These are phyloP conservation scores for Subacronicta megacephala DNA, from an alignment of 2,888 invertebrate species.

Conservation along the genomic window DNA sequence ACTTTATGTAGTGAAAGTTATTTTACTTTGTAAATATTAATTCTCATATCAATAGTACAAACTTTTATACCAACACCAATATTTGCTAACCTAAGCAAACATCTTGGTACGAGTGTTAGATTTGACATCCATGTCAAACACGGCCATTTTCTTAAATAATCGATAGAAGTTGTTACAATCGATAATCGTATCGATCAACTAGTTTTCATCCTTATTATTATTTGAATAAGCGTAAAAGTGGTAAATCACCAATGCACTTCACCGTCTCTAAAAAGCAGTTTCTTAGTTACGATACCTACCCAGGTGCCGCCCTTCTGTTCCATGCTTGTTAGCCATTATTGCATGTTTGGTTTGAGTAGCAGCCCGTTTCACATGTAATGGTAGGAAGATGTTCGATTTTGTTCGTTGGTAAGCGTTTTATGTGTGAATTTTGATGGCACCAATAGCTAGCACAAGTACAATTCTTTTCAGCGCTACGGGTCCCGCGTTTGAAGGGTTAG, in stretches of 20 bases:
- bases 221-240: background rate
- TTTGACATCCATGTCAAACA: conserved; percentile 28
- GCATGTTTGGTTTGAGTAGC: conserved; percentile 42
- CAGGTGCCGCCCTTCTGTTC: conserved; percentile 50
- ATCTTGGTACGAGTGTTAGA: conserved; percentile 2
- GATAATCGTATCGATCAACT: background rate
- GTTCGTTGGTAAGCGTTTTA: background rate
- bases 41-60: too few relatives aligned
- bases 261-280: conserved; percentile 22
- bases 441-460: too few relatives aligned
- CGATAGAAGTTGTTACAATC: conserved; percentile 9
- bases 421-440: background rate
- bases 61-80: too few relatives aligned
- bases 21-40: too few relatives aligned
- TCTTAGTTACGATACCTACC: conserved; percentile 37
- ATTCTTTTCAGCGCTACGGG: too few relatives aligned
- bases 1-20: too few relatives aligned
- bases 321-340: conserved; percentile 58
- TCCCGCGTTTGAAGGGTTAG: too few relatives aligned
- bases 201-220: background rate
- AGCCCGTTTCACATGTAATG: conserved; percentile 11
- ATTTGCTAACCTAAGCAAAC: conserved; percentile 6
- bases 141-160: conserved; percentile 20
- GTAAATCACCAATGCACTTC: background rate
- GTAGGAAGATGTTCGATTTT: background rate